Percentiles rank a stretch among this genome's conserved stretches.
phyloP scores from a whole-genome alignment of 2,113 vertebrate species.

The Sterna hirundo region DNA sequence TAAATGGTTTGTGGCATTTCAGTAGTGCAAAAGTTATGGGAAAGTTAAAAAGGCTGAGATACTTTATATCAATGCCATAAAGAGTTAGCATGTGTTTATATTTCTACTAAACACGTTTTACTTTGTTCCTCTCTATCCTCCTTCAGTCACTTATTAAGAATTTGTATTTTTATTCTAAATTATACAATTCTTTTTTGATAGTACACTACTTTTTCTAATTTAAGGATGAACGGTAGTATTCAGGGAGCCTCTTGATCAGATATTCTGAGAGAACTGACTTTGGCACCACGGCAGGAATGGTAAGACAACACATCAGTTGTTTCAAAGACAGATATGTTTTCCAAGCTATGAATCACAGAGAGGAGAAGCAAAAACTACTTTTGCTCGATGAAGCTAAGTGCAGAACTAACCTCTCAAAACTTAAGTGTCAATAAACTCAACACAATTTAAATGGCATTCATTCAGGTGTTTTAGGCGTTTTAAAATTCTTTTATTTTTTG shows the following conservation, averaged over 20 bases:
- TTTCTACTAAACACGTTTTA: neutral
- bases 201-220: neutral
- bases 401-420: neutral
- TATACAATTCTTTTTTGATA: neutral
- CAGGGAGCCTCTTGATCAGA: neutral
- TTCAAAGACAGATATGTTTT: neutral
- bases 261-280: neutral
- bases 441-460: neutral
- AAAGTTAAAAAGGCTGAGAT: neutral
- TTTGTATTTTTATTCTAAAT: neutral
- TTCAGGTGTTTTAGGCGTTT: neutral
- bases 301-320: neutral
- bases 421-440: neutral
- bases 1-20: neutral
- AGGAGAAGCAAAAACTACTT: neutral
- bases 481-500: neutral
- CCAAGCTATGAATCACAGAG: neutral
- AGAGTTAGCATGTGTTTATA: neutral
- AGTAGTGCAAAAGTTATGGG: neutral
- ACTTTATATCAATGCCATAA: neutral
- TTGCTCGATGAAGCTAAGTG: neutral
- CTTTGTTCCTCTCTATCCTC: neutral
- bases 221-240: neutral
- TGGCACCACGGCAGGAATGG: neutral
- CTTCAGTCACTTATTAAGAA: neutral